A percentile compares a stretch with the other conserved stretches of the same genome.
Evolutionary conservation across 2,113 vertebrate genomes (phyloP).

Genomic region (Larimichthys polyactis): DNA sequence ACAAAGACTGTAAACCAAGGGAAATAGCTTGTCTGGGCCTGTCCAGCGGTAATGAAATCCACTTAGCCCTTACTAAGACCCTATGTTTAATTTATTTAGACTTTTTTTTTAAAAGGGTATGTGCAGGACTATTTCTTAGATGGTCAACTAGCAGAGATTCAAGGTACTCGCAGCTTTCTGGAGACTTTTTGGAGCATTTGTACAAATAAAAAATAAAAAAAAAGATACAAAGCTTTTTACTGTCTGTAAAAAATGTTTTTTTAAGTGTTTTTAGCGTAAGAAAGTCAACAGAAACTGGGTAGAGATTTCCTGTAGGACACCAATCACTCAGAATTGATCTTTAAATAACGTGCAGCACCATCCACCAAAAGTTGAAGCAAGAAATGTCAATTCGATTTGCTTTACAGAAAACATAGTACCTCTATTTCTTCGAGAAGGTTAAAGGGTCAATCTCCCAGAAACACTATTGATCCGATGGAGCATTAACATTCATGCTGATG

Average conservation of each 20-base stretch:
- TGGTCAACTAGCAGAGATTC: too few relatives aligned
- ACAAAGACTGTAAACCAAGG: too few relatives aligned
- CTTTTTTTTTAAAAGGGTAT: not conserved
- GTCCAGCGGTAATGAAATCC: not conserved
- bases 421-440: slow-evolving; percentile 41
- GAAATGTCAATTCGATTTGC: slow-evolving; percentile 44
- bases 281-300: not conserved
- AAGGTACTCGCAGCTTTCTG: too few relatives aligned
- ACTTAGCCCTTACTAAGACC: not conserved
- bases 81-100: not conserved
- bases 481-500: slow-evolving; percentile 61
- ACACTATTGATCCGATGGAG: slow-evolving; percentile 53
- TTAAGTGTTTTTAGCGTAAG: not conserved
- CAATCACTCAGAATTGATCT: not conserved
- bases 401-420: slow-evolving; percentile 29
- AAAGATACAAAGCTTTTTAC: too few relatives aligned
- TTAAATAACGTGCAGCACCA: not conserved
- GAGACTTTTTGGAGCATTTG: too few relatives aligned
- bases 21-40: too few relatives aligned
- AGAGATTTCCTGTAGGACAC: not conserved
- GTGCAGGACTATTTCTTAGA: not conserved
- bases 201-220: too few relatives aligned
- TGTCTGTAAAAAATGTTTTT: not conserved
- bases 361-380: slow-evolving; percentile 6
- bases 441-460: slow-evolving; percentile 48